phyloP scores from a whole-genome alignment of 2,888 invertebrate species.

The Dryadula phaetusa region DNA sequence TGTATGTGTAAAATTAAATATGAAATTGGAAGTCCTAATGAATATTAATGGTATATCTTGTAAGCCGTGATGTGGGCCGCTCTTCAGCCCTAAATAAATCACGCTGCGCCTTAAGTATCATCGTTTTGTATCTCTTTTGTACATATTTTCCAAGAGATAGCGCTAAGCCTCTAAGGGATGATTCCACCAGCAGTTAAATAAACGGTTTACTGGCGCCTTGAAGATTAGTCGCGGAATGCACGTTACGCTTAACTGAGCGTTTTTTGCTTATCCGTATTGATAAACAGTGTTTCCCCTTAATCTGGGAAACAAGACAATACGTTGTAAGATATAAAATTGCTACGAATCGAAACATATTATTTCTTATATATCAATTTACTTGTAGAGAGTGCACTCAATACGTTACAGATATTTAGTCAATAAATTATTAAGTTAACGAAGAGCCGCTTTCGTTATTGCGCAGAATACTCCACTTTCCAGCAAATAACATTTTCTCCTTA shows the following conservation, averaged over 20 bases:
- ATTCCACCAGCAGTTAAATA: slow-evolving; percentile 44
- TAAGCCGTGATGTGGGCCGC: slow-evolving; percentile 72
- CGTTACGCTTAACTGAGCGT: slow-evolving; percentile 28
- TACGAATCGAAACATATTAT: background rate
- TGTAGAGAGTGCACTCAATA: slow-evolving; percentile 20
- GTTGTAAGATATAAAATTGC: background rate
- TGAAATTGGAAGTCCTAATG: slow-evolving; percentile 71
- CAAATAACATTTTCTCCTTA: slow-evolving; percentile 80
- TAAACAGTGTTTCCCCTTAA: slow-evolving; percentile 25
- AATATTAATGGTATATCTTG: slow-evolving; percentile 76
- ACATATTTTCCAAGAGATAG: slow-evolving; percentile 50
- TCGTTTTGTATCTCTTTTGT: slow-evolving; percentile 56
- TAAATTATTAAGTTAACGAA: slow-evolving; percentile 80
- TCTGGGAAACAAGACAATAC: background rate
- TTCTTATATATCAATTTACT: slow-evolving; percentile 8
- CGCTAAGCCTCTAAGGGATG: slow-evolving; percentile 45
- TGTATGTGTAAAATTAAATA: slow-evolving; percentile 47
- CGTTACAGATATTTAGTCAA: slow-evolving; percentile 57
- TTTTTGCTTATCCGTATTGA: slow-evolving; percentile 36
- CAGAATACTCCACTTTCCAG: slow-evolving; percentile 81
- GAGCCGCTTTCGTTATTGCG: slow-evolving; percentile 71
- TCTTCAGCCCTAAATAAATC: slow-evolving; percentile 70
- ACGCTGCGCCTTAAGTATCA: slow-evolving; percentile 61
- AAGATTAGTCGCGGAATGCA: slow-evolving; percentile 41
- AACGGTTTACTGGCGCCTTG: slow-evolving; percentile 45